Evolutionary conservation across 2,797 vertebrate genomes (phyloP).

Genomic region (Eidolon dupreanum): DNA sequence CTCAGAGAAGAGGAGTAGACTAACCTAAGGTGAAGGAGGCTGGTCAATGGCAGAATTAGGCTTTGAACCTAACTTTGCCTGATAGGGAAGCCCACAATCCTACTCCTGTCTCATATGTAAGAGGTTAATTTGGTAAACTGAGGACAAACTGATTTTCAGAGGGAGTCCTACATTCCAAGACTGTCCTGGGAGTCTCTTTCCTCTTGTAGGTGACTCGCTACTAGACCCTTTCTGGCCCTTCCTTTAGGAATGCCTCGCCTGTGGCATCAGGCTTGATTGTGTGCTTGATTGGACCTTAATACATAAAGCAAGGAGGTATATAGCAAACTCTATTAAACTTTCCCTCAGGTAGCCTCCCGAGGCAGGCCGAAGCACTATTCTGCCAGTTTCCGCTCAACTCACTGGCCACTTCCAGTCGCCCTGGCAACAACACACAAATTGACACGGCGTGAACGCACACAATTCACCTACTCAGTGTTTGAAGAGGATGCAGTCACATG

Average conservation of each 20-base stretch:
- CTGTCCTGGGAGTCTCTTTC: background rate
- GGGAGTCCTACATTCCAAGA: background rate
- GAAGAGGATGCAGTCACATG: background rate
- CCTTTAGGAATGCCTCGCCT: background rate
- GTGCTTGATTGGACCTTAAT: background rate
- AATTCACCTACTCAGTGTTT: background rate
- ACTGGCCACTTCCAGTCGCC: background rate
- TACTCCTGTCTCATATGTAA: background rate
- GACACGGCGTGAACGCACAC: background rate
- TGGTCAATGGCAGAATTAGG: background rate
- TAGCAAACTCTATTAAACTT: background rate
- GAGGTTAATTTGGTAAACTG: background rate
- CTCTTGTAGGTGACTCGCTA: background rate
- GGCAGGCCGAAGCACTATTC: background rate
- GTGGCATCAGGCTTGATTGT: background rate
- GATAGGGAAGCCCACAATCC: background rate
- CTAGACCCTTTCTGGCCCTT: background rate
- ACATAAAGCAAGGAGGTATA: background rate
- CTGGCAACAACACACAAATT: background rate
- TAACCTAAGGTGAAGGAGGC: background rate
- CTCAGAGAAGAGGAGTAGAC: background rate
- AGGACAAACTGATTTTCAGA: conserved; percentile 42
- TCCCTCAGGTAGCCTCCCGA: background rate
- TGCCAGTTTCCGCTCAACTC: background rate
- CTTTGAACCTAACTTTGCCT: background rate